Conservation (phyloP, 2,113 vertebrate species). For the Leucoraja erinaceus region DNA sequence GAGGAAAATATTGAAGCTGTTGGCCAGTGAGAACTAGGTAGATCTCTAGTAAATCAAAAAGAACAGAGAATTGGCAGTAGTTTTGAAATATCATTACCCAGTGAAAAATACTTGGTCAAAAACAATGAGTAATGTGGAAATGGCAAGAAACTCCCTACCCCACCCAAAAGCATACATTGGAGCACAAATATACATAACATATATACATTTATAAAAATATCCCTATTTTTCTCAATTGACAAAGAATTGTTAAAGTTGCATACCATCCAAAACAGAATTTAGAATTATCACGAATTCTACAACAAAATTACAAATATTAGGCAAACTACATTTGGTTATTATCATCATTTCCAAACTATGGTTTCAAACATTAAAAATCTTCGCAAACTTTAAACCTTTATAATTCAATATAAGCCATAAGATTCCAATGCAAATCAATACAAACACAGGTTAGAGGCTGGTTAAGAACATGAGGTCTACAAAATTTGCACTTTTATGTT, state of each 20-base stretch:
- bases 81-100: neutral
- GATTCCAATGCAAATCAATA: conserved; percentile 29
- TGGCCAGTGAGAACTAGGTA: neutral
- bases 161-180: neutral
- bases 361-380: conserved; percentile 7
- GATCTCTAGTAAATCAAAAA: neutral
- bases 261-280: neutral
- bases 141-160: neutral
- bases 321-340: neutral
- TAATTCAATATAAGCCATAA: neutral
- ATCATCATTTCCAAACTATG: neutral
- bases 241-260: neutral
- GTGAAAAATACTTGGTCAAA: neutral
- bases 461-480: neutral
- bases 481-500: neutral
- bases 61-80: neutral
- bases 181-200: neutral
- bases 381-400: neutral
- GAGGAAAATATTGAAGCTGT: neutral
- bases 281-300: neutral
- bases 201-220: neutral
- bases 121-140: neutral
- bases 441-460: neutral
- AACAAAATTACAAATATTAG: neutral
- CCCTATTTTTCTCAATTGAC: neutral